These are phyloP conservation scores for Aegypius monachus DNA, from an alignment of 2,113 vertebrate species.

Conservation along the genomic window DNA sequence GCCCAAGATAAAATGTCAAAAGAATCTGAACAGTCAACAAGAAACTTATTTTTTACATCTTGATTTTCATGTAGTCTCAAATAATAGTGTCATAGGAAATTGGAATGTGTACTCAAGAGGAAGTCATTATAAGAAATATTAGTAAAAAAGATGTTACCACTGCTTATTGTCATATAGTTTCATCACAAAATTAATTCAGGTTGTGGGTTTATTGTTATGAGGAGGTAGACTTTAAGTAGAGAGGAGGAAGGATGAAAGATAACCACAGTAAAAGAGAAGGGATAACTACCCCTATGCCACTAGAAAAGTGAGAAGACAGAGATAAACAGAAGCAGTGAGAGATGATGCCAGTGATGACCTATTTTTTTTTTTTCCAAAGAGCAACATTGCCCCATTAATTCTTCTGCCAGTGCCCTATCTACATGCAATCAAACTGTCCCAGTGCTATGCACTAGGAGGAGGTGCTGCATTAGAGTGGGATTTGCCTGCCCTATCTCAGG, in stretches of 20 bases:
- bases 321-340: not conserved
- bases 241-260: not conserved
- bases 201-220: not conserved
- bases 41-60: not conserved
- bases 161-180: not conserved
- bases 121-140: not conserved
- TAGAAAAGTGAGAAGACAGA: not conserved
- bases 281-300: not conserved
- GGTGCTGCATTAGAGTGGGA: not conserved
- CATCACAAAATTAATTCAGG: not conserved
- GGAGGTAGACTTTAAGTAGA: not conserved
- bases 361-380: not conserved
- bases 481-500: not conserved
- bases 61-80: not conserved
- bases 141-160: not conserved
- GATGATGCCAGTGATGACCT: not conserved
- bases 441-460: not conserved
- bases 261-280: not conserved
- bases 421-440: not conserved
- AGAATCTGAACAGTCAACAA: not conserved
- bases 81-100: not conserved
- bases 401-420: not conserved
- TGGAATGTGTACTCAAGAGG: not conserved
- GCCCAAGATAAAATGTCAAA: not conserved
- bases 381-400: not conserved